phyloP scores from a whole-genome alignment of 2,113 vertebrate genomes.

The chimpanzee (Pan troglodytes) region DNA sequence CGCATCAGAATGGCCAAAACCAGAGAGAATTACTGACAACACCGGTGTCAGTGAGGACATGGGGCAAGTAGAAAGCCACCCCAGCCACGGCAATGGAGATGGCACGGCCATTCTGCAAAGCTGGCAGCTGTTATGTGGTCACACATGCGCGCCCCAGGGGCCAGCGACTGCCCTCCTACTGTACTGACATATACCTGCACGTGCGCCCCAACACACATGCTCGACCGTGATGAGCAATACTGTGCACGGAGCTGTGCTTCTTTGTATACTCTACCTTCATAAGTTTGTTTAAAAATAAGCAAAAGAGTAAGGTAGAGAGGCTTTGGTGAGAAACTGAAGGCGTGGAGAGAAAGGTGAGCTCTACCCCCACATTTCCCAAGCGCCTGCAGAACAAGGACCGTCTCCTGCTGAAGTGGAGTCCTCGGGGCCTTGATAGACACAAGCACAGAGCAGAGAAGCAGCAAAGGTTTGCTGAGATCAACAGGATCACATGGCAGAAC shows the following conservation, averaged over 20 bases:
- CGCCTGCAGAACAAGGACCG: not conserved
- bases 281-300: not conserved
- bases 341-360: not conserved
- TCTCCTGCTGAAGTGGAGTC: too few relatives aligned
- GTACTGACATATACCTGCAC: accelerated
- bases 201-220: accelerated
- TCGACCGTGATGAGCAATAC: accelerated
- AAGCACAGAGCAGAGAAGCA: not conserved
- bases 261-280: not conserved
- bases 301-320: not conserved
- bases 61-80: accelerated
- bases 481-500: accelerated
- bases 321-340: not conserved
- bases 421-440: accelerated
- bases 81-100: accelerated
- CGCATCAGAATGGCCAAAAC: accelerated
- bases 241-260: accelerated
- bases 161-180: accelerated
- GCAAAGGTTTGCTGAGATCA: not conserved
- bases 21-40: not conserved
- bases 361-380: too few relatives aligned
- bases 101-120: not conserved
- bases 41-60: accelerated
- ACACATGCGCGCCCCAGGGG: accelerated
- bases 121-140: accelerated